Evolutionary conservation across 2,113 vertebrate species (phyloP).

Genomic region (Percopsis transmontana): DNA sequence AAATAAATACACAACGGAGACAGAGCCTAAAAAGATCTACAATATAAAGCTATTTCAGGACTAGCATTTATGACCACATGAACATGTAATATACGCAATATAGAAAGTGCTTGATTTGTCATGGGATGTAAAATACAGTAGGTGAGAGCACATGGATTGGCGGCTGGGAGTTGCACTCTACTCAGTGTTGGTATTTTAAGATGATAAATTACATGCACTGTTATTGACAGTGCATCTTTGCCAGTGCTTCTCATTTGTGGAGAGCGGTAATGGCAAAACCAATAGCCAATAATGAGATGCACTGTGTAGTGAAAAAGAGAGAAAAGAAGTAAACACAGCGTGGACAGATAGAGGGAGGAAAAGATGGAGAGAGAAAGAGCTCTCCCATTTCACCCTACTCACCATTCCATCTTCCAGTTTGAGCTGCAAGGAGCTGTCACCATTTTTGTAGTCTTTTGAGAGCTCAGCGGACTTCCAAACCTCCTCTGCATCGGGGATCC

Average conservation of each 20-base stretch:
- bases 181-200: conserved; percentile 23
- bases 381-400: conserved; percentile 30
- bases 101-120: too few relatives aligned
- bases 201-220: conserved; percentile 25
- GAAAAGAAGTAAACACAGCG: too few relatives aligned
- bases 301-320: neutral
- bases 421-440: conserved; percentile 86
- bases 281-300: conserved; percentile 41
- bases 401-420: conserved; percentile 92
- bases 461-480: conserved; percentile 98
- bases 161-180: too few relatives aligned
- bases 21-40: too few relatives aligned
- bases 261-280: conserved; percentile 39
- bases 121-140: too few relatives aligned
- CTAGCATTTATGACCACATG: too few relatives aligned
- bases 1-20: too few relatives aligned
- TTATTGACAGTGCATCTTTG: conserved; percentile 40
- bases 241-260: conserved; percentile 39
- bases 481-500: conserved; percentile 95
- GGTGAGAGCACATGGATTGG: too few relatives aligned
- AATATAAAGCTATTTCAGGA: too few relatives aligned
- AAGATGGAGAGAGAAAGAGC: conserved; percentile 1
- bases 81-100: too few relatives aligned
- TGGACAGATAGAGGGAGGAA: neutral
- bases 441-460: conserved; percentile 90